Evolutionary conservation across 2,797 vertebrate species (phyloP).

Genomic region (Danio aesculapii): DNA sequence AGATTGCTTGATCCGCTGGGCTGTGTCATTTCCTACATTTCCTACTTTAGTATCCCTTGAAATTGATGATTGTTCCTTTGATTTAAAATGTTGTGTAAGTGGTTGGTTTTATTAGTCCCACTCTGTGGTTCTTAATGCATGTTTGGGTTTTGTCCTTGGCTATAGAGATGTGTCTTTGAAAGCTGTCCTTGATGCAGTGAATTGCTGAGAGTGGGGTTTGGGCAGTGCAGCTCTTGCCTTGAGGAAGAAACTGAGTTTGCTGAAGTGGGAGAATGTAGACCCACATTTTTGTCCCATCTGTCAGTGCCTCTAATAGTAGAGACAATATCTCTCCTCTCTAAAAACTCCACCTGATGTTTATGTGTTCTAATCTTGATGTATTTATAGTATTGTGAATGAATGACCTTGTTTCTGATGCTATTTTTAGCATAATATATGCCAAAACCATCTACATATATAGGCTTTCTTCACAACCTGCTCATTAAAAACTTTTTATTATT

Average conservation of each 20-base stretch:
- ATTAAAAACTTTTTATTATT: neutral
- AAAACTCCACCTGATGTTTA: neutral
- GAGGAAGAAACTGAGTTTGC: conserved; percentile 17
- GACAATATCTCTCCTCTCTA: neutral
- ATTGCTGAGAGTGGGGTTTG: conserved; percentile 1
- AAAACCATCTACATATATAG: neutral
- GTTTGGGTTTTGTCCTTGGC: conserved; percentile 39
- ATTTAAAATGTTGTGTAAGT: conserved; percentile 8
- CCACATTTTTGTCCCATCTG: conserved; percentile 15
- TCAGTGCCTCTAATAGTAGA: neutral
- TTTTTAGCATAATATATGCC: neutral
- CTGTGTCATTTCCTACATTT: neutral
- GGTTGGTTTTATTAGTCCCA: conserved; percentile 20
- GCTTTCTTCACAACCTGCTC: neutral
- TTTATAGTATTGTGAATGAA: neutral
- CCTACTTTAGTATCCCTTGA: neutral
- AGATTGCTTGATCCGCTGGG: neutral
- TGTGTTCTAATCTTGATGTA: neutral
- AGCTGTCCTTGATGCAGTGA: conserved; percentile 30
- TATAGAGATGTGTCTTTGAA: conserved; percentile 13
- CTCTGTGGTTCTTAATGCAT: conserved; percentile 16
- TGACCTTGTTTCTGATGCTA: neutral
- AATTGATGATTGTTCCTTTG: conserved; percentile 9
- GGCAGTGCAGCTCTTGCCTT: conserved; percentile 24
- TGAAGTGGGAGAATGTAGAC: conserved; percentile 4